These are phyloP conservation scores for Maniola hyperantus DNA, from an alignment of 2,888 invertebrate species.

Conservation along the genomic window DNA sequence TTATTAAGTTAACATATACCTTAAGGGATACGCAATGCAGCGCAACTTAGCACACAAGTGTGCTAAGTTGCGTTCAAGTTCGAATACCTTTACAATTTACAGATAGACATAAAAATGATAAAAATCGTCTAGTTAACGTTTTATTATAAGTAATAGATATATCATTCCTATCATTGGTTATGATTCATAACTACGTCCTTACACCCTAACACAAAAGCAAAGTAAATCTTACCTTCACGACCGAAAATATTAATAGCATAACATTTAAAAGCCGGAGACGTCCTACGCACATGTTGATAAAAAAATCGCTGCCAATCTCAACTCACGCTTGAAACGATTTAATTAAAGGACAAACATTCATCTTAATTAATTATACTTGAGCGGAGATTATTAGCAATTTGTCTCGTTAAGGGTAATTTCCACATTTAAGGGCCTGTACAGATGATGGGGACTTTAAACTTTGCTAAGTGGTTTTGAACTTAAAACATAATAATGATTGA, in stretches of 20 bases:
- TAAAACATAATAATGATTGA: neutral
- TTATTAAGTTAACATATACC: no score
- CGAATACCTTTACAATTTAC: no score
- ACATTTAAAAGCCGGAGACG: conserved; percentile 11
- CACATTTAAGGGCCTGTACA: conserved; percentile 21
- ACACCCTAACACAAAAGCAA: neutral
- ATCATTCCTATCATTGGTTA: no score
- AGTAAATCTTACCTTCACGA: conserved; percentile 22
- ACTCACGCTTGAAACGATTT: conserved; percentile 31
- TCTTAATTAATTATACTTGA: conserved; percentile 34
- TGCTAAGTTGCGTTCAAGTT: no score
- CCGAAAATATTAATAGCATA: conserved; percentile 3
- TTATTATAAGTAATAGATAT: no score
- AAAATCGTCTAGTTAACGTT: no score
- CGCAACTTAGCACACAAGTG: no score
- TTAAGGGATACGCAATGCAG: no score
- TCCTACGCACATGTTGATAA: conserved; percentile 23
- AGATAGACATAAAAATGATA: no score
- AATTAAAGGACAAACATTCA: conserved; percentile 34
- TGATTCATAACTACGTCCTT: no score
- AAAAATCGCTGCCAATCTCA: conserved; percentile 15
- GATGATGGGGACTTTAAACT: conserved; percentile 3
- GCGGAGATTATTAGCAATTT: conserved; percentile 27
- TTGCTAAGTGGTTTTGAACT: conserved; percentile 3
- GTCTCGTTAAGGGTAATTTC: conserved; percentile 22